Percentiles rank a stretch among this genome's conserved stretches.
Evolutionary conservation across 2,113 vertebrate genomes (phyloP).

Genomic region (Takifugu flavidus): DNA sequence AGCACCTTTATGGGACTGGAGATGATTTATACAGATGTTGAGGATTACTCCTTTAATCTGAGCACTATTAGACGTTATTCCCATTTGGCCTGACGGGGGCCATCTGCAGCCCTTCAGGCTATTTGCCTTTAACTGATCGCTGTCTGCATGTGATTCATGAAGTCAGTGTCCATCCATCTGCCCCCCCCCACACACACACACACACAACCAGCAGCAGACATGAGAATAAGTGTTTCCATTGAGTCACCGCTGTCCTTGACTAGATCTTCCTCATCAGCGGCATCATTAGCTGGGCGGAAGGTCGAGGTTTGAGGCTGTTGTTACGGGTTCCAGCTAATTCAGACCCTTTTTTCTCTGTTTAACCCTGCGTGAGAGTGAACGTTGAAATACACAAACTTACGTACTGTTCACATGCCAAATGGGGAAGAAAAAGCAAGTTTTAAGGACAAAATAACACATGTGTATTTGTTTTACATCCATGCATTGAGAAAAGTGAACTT

Average conservation of each 20-base stretch:
- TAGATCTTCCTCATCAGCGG: conserved; percentile 21
- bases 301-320: conserved; percentile 28
- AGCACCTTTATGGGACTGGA: too few relatives aligned
- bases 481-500: conserved; percentile 22
- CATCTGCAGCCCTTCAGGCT: conserved; percentile 5
- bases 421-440: conserved; percentile 1
- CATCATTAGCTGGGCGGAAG: conserved; percentile 5
- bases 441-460: conserved; percentile 13
- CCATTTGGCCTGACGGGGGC: not conserved
- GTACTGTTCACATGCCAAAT: conserved; percentile 9
- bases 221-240: conserved; percentile 54
- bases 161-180: conserved; percentile 27
- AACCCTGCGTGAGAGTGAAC: not conserved
- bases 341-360: conserved; percentile 33
- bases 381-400: too few relatives aligned
- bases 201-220: conserved; percentile 20
- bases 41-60: not conserved
- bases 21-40: not conserved
- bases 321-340: conserved; percentile 47
- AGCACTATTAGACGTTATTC: not conserved
- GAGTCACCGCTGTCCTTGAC: conserved; percentile 58
- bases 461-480: conserved; percentile 25
- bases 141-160: not conserved
- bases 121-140: too few relatives aligned
- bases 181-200: not conserved